Evolutionary conservation across 2,888 invertebrate species (phyloP).

Genomic region (Escarpia spicata): DNA sequence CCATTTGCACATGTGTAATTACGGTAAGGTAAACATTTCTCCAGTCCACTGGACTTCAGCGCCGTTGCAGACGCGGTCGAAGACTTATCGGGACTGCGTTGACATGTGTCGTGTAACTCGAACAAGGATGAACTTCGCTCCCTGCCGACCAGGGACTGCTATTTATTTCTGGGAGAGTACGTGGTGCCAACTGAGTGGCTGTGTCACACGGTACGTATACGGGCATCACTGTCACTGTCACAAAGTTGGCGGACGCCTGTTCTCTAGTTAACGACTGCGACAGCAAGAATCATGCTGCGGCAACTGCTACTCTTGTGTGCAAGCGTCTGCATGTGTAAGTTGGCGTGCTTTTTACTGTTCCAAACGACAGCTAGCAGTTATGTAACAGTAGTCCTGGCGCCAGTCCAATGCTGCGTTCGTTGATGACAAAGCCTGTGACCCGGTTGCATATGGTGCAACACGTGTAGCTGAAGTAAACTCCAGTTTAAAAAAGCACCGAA

Average conservation of each 20-base stretch:
- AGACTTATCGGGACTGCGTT: neutral
- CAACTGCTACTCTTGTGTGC: neutral
- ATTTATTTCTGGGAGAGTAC: conserved; percentile 3
- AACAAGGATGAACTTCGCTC: neutral
- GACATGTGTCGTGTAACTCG: neutral
- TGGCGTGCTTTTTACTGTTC: neutral
- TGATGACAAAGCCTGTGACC: neutral
- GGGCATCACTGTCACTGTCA: neutral
- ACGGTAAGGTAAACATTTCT: neutral
- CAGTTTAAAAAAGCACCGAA: too few species aligned
- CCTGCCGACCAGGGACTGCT: neutral
- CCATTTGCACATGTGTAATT: neutral
- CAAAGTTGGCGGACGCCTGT: neutral
- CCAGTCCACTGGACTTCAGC: neutral
- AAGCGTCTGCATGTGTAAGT: neutral
- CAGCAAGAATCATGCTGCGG: neutral
- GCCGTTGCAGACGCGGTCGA: neutral
- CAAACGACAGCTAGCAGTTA: neutral
- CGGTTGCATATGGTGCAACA: conserved; percentile 3
- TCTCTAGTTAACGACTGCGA: neutral
- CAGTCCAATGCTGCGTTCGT: neutral
- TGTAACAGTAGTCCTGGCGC: neutral
- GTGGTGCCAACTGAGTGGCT: conserved; percentile 3
- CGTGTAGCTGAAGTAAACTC: neutral
- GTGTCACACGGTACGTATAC: neutral